phyloP scores from a whole-genome alignment of 2,888 invertebrate species.

The Temnothorax ravouxi region DNA sequence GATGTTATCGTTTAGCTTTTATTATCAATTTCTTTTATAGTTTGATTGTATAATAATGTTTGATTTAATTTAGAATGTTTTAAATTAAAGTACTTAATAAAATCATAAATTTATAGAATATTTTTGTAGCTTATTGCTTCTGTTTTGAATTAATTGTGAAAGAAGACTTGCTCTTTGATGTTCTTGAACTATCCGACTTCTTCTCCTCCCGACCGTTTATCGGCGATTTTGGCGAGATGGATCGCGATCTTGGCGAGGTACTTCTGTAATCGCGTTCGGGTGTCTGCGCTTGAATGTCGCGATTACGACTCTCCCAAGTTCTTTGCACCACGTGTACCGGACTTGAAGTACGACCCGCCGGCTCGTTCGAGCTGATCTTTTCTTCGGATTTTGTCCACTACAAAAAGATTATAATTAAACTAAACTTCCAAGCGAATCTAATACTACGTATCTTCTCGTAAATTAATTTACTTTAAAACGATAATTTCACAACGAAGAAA shows the following conservation, averaged over 20 bases:
- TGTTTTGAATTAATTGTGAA: neutral
- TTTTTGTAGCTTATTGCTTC: neutral
- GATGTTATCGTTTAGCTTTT: neutral
- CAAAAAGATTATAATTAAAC: neutral
- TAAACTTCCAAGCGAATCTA: neutral
- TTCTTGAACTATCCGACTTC: conserved; percentile 66
- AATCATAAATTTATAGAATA: neutral
- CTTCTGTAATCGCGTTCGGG: conserved; percentile 66
- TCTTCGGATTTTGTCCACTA: conserved; percentile 77
- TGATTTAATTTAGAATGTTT: neutral
- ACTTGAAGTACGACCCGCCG: conserved; percentile 72
- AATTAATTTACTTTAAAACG: neutral
- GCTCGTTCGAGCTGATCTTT: conserved; percentile 72
- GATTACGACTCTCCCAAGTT: conserved; percentile 83
- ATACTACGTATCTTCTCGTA: neutral
- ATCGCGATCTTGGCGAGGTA: conserved; percentile 75
- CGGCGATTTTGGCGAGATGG: conserved; percentile 75
- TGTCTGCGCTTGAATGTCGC: conserved; percentile 73
- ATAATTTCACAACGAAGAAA: neutral
- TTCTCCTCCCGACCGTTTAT: conserved; percentile 68
- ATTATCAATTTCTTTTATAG: neutral
- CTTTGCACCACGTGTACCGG: conserved; percentile 83
- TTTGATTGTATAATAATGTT: neutral
- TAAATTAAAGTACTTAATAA: neutral
- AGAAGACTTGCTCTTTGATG: conserved; percentile 72